Evolutionary conservation across 2,113 vertebrate species (phyloP).

Genomic region (Candoia aspera): DNA sequence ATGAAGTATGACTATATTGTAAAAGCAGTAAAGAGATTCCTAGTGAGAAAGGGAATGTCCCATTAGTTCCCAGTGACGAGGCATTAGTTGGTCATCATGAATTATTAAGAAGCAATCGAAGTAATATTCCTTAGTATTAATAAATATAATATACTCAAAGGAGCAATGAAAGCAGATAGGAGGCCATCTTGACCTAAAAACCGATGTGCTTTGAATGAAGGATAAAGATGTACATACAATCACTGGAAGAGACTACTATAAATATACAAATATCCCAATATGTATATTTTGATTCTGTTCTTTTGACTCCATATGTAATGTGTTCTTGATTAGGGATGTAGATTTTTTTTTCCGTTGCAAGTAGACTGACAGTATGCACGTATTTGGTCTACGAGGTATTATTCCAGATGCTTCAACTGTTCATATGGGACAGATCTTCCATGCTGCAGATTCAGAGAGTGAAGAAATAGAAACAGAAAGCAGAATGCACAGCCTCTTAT

Average conservation of each 20-base stretch:
- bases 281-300: not conserved
- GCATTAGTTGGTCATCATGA: not conserved
- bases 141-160: not conserved
- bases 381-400: not conserved
- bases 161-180: not conserved
- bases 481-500: not conserved
- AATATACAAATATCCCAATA: not conserved
- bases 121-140: not conserved
- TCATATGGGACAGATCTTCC: not conserved
- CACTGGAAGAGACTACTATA: not conserved
- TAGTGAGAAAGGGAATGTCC: not conserved
- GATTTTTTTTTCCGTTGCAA: not conserved
- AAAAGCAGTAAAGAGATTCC: not conserved
- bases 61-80: not conserved
- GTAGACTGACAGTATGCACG: not conserved
- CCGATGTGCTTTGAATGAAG: not conserved
- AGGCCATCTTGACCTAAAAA: not conserved
- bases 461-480: not conserved
- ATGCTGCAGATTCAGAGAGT: slow-evolving; percentile 14
- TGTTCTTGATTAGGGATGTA: slow-evolving; percentile 13
- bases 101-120: not conserved
- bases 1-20: not conserved
- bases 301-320: slow-evolving; percentile 1
- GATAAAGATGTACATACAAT: not conserved
- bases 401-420: not conserved